phyloP scores from a whole-genome alignment of 2,797 vertebrate genomes.

The Parotocinclus haroldoi region DNA sequence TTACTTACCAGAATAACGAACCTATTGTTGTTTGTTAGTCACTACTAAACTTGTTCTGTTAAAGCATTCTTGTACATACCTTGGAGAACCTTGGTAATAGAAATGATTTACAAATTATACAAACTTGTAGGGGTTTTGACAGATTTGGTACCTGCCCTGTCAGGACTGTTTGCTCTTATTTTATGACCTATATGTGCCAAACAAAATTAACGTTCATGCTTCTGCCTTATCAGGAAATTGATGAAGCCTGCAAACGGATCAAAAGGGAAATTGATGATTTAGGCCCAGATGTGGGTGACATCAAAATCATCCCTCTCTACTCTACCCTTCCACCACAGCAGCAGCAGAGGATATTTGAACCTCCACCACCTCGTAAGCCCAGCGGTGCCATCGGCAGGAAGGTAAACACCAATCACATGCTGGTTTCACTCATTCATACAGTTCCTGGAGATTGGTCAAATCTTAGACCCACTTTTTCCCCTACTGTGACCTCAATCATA shows the following conservation, averaged over 20 bases:
- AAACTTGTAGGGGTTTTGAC: too few species aligned
- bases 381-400: constrained; percentile 87
- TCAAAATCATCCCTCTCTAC: constrained; percentile 99
- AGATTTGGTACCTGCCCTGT: neutral
- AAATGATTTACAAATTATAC: too few species aligned
- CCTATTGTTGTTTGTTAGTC: too few species aligned
- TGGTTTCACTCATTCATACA: too few species aligned
- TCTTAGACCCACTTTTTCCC: too few species aligned
- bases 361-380: constrained; percentile 92
- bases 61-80: too few species aligned
- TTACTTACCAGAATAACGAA: too few species aligned
- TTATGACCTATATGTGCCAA: neutral
- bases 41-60: too few species aligned
- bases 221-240: constrained; percentile 83
- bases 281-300: constrained; percentile 96
- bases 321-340: constrained; percentile 96
- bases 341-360: constrained; percentile 96
- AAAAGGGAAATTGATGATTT: constrained; percentile 97
- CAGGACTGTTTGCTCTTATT: neutral
- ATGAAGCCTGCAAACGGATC: constrained; percentile 98
- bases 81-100: too few species aligned
- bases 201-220: neutral
- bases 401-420: neutral
- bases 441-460: too few species aligned
- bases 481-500: too few species aligned